phyloP scores from a whole-genome alignment of 2,888 invertebrate genomes.

The Brassicogethes aeneus region DNA sequence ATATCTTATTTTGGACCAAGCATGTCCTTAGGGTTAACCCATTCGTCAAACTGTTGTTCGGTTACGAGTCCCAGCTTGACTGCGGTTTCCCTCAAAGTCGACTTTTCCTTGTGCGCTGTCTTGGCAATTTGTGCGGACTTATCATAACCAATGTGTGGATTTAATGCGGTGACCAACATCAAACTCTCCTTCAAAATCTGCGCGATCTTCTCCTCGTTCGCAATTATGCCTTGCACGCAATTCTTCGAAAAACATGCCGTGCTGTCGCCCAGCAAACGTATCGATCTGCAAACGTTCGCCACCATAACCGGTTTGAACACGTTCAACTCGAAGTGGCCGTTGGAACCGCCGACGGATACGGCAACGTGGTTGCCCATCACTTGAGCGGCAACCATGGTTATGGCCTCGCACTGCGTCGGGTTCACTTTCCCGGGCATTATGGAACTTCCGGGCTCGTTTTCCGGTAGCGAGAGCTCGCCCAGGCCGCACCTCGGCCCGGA shows the following conservation, averaged over 20 bases:
- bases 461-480: slow-evolving; percentile 85
- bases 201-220: slow-evolving; percentile 64
- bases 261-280: slow-evolving; percentile 72
- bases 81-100: slow-evolving; percentile 78
- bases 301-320: slow-evolving; percentile 97
- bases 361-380: slow-evolving; percentile 98
- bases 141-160: slow-evolving; percentile 95
- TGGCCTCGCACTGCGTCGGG: slow-evolving; percentile 95
- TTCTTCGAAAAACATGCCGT: slow-evolving; percentile 54
- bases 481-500: slow-evolving; percentile 94
- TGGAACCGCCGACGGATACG: slow-evolving; percentile 77
- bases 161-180: slow-evolving; percentile 95
- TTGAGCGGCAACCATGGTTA: slow-evolving; percentile 92
- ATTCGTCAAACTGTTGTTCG: slow-evolving; percentile 36
- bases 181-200: slow-evolving; percentile 84
- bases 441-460: slow-evolving; percentile 97
- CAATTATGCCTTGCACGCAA: slow-evolving; percentile 52
- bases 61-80: slow-evolving; percentile 72
- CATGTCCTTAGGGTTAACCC: slow-evolving; percentile 22
- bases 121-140: slow-evolving; percentile 93
- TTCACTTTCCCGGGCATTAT: slow-evolving; percentile 99
- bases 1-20: slow-evolving; percentile 41
- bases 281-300: slow-evolving; percentile 80
- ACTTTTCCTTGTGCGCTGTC: slow-evolving; percentile 83
- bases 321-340: slow-evolving; percentile 96